A percentile compares a stretch with the other conserved stretches of the same genome.
phyloP scores from a whole-genome alignment of 2,113 vertebrate species.

The Ictalurus punctatus region DNA sequence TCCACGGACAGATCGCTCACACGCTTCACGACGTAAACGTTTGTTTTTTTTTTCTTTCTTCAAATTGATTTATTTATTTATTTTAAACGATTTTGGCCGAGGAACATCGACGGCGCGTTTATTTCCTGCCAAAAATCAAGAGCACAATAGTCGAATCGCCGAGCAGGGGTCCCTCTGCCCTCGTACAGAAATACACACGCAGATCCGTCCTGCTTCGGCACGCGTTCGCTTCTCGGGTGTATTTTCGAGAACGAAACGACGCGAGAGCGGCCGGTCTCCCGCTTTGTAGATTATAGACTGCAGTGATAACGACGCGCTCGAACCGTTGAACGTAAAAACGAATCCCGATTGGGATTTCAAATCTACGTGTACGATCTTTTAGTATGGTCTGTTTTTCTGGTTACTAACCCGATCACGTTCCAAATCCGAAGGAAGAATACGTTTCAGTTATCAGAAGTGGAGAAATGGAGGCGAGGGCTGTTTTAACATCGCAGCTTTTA shows the following conservation, averaged over 20 bases:
- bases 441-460: background rate
- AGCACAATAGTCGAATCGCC: background rate
- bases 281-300: background rate
- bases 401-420: background rate
- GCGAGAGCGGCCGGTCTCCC: background rate
- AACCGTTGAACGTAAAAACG: background rate
- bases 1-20: background rate
- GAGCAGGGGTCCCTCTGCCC: background rate
- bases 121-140: background rate
- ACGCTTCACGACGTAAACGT: background rate
- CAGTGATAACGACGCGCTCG: background rate
- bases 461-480: too few species aligned
- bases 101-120: background rate
- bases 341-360: background rate
- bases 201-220: background rate
- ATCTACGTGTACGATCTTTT: too few species aligned
- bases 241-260: background rate
- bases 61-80: too few species aligned
- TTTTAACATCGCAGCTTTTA: too few species aligned
- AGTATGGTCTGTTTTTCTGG: background rate
- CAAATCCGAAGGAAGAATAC: background rate
- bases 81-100: background rate
- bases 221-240: background rate
- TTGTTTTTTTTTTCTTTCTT: background rate
- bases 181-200: background rate